Evolutionary conservation across 2,113 vertebrate genomes (phyloP).

Genomic region (Pithys albifrons): DNA sequence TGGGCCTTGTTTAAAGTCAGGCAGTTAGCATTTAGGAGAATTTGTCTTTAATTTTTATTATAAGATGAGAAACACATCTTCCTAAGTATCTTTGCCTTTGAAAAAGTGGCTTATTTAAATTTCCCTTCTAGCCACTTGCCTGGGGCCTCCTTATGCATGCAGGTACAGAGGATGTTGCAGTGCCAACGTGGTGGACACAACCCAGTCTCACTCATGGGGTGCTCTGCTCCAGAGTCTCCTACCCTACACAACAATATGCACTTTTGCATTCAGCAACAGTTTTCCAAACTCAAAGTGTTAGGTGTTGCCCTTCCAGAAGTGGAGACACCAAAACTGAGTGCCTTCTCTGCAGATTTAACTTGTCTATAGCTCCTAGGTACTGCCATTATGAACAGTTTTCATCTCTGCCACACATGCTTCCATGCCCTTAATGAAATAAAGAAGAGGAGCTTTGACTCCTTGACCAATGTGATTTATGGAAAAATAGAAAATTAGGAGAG

Average conservation of each 20-base stretch:
- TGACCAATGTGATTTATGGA: background rate
- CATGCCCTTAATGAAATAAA: background rate
- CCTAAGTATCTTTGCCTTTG: background rate
- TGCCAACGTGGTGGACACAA: background rate
- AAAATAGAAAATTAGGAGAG: conserved; percentile 19
- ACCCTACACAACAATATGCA: rapidly evolving
- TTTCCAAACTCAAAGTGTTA: background rate
- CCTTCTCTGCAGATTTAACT: background rate
- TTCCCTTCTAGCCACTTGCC: background rate
- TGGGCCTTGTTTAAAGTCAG: conserved; percentile 45
- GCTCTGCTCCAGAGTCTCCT: background rate
- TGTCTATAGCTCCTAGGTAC: background rate
- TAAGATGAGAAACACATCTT: conserved; percentile 17
- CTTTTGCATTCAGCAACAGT: background rate
- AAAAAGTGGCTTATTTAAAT: background rate
- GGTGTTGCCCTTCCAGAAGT: background rate
- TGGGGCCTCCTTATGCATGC: background rate
- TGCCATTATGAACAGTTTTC: background rate
- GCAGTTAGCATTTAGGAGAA: conserved; percentile 32
- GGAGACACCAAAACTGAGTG: background rate
- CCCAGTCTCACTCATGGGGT: background rate
- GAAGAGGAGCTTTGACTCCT: background rate
- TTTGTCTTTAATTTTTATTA: conserved; percentile 55
- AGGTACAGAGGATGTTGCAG: rapidly evolving
- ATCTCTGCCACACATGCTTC: background rate